Evolutionary conservation across 2,113 vertebrate species (phyloP).

Genomic region (Scomber japonicus): DNA sequence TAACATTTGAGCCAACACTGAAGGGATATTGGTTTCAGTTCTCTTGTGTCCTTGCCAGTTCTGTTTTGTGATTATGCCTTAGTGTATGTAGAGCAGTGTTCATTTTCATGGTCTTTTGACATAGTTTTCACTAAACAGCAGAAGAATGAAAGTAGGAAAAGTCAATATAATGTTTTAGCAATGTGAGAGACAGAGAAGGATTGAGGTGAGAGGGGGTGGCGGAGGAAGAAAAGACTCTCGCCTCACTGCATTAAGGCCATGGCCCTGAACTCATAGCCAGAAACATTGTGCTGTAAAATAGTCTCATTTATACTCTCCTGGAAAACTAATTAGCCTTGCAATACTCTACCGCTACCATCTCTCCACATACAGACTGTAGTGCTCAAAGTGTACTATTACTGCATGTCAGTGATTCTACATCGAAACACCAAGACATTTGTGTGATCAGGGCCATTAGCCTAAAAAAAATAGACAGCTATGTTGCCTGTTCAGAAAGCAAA

Average conservation of each 20-base stretch:
- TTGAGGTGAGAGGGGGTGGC: conserved; percentile 8
- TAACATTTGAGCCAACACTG: background rate
- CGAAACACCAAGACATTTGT: conserved; percentile 24
- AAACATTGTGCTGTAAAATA: conserved; percentile 48
- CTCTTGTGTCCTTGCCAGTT: conserved; percentile 49
- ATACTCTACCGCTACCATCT: conserved; percentile 47
- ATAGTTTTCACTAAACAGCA: conserved; percentile 28
- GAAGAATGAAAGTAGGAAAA: conserved; percentile 24
- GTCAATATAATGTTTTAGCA: conserved; percentile 35
- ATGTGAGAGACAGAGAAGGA: conserved; percentile 30
- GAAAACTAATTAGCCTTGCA: conserved; percentile 72
- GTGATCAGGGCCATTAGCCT: conserved; percentile 21
- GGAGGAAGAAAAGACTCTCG: conserved; percentile 38
- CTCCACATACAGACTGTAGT: conserved; percentile 15
- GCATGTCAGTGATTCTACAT: conserved; percentile 18
- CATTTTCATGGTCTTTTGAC: conserved; percentile 23
- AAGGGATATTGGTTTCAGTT: conserved; percentile 32
- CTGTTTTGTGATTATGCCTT: conserved; percentile 34
- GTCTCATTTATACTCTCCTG: conserved; percentile 49
- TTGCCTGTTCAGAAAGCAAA: conserved; percentile 22
- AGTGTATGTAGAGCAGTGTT: conserved; percentile 4
- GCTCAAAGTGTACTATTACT: conserved; percentile 29
- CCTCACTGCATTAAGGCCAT: conserved; percentile 47
- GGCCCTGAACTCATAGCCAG: conserved; percentile 42
- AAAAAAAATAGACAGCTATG: background rate